These are phyloP conservation scores for Yponomeuta cagnagella DNA, from an alignment of 2,888 invertebrate species.

Conservation along the genomic window DNA sequence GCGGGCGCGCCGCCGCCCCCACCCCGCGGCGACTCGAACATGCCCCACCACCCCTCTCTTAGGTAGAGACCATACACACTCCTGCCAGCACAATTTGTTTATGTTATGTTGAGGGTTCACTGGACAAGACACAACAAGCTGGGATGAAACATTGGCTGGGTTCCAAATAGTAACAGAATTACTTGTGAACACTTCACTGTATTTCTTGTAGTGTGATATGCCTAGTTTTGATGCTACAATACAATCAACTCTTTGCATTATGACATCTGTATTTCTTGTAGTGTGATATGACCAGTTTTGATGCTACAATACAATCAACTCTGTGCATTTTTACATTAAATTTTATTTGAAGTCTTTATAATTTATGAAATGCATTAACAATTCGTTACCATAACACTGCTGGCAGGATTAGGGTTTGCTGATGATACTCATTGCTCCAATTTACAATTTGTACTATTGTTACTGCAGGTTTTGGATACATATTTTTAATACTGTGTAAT, in stretches of 20 bases:
- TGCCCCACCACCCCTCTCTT: slow-evolving; percentile 27
- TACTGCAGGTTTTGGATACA: slow-evolving; percentile 52
- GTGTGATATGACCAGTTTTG: too few species aligned
- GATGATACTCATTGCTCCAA: slow-evolving; percentile 39
- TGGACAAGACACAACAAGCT: too few species aligned
- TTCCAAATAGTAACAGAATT: too few species aligned
- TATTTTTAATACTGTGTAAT: slow-evolving; percentile 29
- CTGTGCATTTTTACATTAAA: not conserved
- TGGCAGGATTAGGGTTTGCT: slow-evolving; percentile 27
- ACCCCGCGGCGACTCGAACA: slow-evolving; percentile 17
- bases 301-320: too few species aligned
- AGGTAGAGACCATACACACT: slow-evolving; percentile 32
- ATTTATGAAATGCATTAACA: not conserved
- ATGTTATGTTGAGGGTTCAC: not conserved
- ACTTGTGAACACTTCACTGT: too few species aligned
- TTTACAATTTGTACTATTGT: slow-evolving; percentile 44
- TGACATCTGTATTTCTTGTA: too few species aligned
- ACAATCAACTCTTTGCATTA: too few species aligned
- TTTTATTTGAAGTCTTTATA: not conserved
- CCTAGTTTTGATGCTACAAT: too few species aligned
- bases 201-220: too few species aligned
- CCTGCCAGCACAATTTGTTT: slow-evolving; percentile 38
- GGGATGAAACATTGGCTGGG: too few species aligned
- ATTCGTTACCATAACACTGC: slow-evolving; percentile 22
- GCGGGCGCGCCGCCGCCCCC: slow-evolving; percentile 11